Evolutionary conservation across 2,888 invertebrate genomes (phyloP).

Genomic region (Xanthorhoe designata): DNA sequence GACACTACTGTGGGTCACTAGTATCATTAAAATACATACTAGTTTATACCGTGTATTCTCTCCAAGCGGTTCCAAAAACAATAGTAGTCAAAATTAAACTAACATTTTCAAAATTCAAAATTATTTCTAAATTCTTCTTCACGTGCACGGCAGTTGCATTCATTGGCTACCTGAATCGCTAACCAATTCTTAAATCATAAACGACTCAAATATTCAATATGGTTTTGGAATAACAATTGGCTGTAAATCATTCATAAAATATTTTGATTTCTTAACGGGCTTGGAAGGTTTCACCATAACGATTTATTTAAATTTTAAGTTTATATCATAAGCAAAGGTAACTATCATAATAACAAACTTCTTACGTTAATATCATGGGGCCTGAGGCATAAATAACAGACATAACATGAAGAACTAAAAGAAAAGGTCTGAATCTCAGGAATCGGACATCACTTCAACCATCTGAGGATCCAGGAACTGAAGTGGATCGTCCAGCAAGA

Average conservation of each 20-base stretch:
- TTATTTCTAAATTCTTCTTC: conserved; percentile 24
- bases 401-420: conserved; percentile 40
- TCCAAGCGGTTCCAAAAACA: conserved; percentile 24
- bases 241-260: conserved; percentile 34
- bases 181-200: conserved; percentile 37
- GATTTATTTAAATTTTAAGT: conserved; percentile 35
- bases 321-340: conserved; percentile 24
- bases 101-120: conserved; percentile 28
- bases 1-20: too few relatives aligned
- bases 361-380: conserved; percentile 32
- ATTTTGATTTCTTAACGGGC: conserved; percentile 26
- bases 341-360: conserved; percentile 27
- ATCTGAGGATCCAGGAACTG: conserved; percentile 38
- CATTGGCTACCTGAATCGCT: conserved; percentile 32
- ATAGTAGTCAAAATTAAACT: conserved; percentile 33
- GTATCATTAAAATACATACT: too few relatives aligned
- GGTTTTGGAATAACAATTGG: conserved; percentile 42
- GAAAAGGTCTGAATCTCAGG: conserved; percentile 44
- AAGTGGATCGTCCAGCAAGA: conserved; percentile 37
- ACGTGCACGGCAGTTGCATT: conserved; percentile 24
- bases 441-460: conserved; percentile 44
- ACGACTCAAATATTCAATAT: conserved; percentile 16
- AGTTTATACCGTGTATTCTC: too few relatives aligned
- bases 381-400: conserved; percentile 43
- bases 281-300: conserved; percentile 40